Base-by-base conservation (phyloP, 2,888 invertebrate species). In the Leucophenga maculata region DNA sequence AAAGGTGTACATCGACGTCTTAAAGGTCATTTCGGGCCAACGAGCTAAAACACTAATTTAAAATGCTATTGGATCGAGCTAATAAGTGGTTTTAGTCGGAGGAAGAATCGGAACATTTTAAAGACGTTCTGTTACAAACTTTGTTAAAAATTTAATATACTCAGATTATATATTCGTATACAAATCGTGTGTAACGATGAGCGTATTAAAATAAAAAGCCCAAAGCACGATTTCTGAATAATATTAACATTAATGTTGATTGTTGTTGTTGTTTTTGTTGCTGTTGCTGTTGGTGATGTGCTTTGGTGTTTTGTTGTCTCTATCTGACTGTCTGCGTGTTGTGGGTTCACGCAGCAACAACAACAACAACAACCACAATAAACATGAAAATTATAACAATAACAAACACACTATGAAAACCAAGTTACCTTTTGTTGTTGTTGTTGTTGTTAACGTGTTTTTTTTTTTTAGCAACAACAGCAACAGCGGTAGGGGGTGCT, bases 191-290 rank as follows among this genome's bases (percentile, higher is more conserved):
- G n/a, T n/a, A n/a, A n/a, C n/a, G n/a, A n/a, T n/a, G n/a, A n/a
- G n/a, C n/a, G 26, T 26, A 26, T 26, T 39, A 39, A 39, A 39
- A 39, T 39, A 39, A 60, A 39, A 60, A 60, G 44, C 60, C 60
- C 13, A 44, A 60, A 60, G 60, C 60, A 60, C 60, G 39, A 68
- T 71, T 80, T 80, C 76, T 79, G 77, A 84, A 84, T 84, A 84
- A 77, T 77, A 83, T 81, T 82, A 81, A 80, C 80, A 81, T 81
- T 72, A 73, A 71, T 71, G 50, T n/a, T 69, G 54, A 55, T 57
- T 71, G 22, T 69, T 20, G 52, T 60, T 66, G 55, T 57, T 39
- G 18, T 13, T 54, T 39, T 22, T 66, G 57, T 39, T 69, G 55
- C 50, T 67, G 62, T 44, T 60, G 67, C 31, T 55, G 59, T 62